A percentile compares a stretch with the other conserved stretches of the same genome.
phyloP scores from a whole-genome alignment of 2,888 invertebrate genomes.

The Brachylomia viminalis region DNA sequence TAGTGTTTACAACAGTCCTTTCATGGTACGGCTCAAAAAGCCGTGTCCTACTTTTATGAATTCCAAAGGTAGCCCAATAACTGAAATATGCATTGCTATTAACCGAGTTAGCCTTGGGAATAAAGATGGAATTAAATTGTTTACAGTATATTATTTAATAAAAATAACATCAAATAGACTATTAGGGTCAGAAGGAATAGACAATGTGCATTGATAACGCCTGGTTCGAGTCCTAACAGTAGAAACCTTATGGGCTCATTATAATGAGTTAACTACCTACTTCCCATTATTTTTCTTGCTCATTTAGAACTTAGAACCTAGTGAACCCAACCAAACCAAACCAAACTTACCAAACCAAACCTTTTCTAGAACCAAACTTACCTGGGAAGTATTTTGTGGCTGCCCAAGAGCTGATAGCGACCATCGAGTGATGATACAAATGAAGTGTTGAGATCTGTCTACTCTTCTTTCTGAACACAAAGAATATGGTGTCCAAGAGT shows the following conservation, averaged over 20 bases:
- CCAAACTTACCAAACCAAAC: too few relatives aligned
- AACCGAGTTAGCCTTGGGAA: too few relatives aligned
- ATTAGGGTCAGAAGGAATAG: too few relatives aligned
- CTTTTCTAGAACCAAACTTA: conserved; percentile 65
- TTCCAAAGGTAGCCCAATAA: too few relatives aligned
- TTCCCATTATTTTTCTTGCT: not conserved
- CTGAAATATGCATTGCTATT: too few relatives aligned
- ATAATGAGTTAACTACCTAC: not conserved
- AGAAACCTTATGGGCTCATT: not conserved
- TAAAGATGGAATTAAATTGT: too few relatives aligned
- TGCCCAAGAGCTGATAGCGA: conserved; percentile 93
- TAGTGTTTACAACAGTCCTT: too few relatives aligned
- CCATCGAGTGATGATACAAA: conserved; percentile 95
- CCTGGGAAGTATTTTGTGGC: conserved; percentile 92
- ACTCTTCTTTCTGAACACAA: conserved; percentile 96
- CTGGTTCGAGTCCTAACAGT: not conserved
- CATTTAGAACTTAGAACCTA: not conserved
- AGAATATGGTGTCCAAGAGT: conserved; percentile 95
- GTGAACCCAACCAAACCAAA: too few relatives aligned
- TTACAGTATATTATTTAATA: too few relatives aligned
- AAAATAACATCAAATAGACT: too few relatives aligned
- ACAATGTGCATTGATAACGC: not conserved
- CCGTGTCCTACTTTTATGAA: too few relatives aligned
- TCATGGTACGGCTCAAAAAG: too few relatives aligned
- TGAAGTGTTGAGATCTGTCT: conserved; percentile 96